Evolutionary conservation across 2,888 invertebrate genomes (phyloP).

Genomic region (Azorinus chamasolen): DNA sequence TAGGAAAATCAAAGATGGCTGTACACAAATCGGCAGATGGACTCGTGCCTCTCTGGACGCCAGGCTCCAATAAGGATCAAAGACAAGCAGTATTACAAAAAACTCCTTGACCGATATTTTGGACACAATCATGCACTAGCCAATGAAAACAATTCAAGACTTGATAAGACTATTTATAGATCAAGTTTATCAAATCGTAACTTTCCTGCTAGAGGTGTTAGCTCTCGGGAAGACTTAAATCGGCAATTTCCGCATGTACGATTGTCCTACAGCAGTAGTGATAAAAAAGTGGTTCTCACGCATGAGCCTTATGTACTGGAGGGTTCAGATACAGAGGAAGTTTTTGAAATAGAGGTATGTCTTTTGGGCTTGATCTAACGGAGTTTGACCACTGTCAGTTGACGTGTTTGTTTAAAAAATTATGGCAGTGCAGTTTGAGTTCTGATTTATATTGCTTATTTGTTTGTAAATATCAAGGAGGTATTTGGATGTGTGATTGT

Average conservation of each 20-base stretch:
- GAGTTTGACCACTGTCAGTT: neutral
- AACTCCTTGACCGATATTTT: slow-evolving; percentile 81
- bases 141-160: slow-evolving; percentile 68
- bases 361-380: neutral
- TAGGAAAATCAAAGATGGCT: slow-evolving; percentile 78
- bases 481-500: too few species aligned
- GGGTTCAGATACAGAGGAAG: slow-evolving; percentile 70
- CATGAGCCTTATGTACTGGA: slow-evolving; percentile 68
- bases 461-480: too few species aligned
- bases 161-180: slow-evolving; percentile 58
- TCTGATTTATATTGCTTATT: neutral
- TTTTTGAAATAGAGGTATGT: slow-evolving; percentile 73
- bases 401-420: neutral
- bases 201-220: slow-evolving; percentile 61
- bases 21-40: slow-evolving; percentile 72
- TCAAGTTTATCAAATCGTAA: slow-evolving; percentile 46
- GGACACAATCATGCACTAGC: slow-evolving; percentile 80
- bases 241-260: slow-evolving; percentile 75
- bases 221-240: slow-evolving; percentile 68
- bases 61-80: slow-evolving; percentile 78
- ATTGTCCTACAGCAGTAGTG: slow-evolving; percentile 73
- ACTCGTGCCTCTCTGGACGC: slow-evolving; percentile 70
- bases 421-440: neutral
- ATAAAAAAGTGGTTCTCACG: slow-evolving; percentile 69
- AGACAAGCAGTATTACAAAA: slow-evolving; percentile 82